phyloP scores from a whole-genome alignment of 2,797 vertebrate species.

The Dromococcyx pavoninus region DNA sequence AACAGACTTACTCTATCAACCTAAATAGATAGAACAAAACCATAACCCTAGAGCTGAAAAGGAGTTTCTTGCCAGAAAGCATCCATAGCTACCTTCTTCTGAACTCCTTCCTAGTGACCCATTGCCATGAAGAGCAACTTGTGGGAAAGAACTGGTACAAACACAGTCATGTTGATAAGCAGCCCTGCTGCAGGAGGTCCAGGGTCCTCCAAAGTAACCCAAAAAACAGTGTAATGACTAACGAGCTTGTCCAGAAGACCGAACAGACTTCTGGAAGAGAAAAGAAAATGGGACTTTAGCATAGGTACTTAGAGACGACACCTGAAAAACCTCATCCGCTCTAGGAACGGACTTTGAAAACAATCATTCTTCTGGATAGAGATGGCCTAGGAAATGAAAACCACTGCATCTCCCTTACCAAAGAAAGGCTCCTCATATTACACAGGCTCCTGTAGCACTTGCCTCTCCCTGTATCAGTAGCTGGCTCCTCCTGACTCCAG shows the following conservation, averaged over 20 bases:
- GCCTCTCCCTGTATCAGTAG: not conserved
- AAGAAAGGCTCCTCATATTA: not conserved
- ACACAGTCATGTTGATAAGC: not conserved
- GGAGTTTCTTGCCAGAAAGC: not conserved
- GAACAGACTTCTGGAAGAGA: not conserved
- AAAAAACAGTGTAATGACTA: not conserved
- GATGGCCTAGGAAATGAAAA: not conserved
- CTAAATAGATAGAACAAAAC: conserved; percentile 1
- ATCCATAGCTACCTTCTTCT: not conserved
- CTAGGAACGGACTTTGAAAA: accelerated
- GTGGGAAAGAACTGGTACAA: not conserved
- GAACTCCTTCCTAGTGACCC: not conserved
- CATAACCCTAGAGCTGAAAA: not conserved
- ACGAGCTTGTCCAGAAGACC: not conserved
- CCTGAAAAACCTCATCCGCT: not conserved
- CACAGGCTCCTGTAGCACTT: not conserved
- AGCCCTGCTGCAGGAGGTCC: accelerated
- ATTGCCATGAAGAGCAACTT: not conserved
- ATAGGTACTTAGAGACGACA: not conserved
- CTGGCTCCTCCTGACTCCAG: not conserved
- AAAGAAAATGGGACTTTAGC: not conserved
- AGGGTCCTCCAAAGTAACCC: not conserved
- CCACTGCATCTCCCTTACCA: too few species aligned
- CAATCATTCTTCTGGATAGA: not conserved
- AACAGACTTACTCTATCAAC: conserved; percentile 7